A percentile compares a stretch with the other conserved stretches of the same genome.
Evolutionary conservation across 1,140 invertebrate species (phyloP).

Genomic region (Globodera ellingtonae): DNA sequence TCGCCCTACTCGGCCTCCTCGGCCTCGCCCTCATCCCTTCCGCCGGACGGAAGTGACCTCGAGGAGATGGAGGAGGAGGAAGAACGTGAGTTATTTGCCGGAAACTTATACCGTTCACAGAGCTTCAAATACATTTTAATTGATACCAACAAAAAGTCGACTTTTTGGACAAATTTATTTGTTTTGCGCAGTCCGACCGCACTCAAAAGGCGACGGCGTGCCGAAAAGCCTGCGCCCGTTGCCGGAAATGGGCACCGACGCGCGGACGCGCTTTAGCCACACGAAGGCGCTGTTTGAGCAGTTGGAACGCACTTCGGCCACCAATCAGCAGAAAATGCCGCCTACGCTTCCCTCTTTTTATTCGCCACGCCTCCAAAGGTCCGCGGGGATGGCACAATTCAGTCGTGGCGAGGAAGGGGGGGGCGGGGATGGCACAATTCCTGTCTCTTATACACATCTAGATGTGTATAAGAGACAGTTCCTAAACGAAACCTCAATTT

Average conservation of each 20-base stretch:
- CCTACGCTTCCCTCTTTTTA: slow-evolving; percentile 37
- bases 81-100: background rate
- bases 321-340: slow-evolving; percentile 10
- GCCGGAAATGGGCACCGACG: slow-evolving; percentile 19
- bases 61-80: slow-evolving; percentile 21
- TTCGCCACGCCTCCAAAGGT: slow-evolving; percentile 37
- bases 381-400: background rate
- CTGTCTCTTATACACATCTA: no score
- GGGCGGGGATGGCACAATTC: no score
- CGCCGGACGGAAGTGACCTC: slow-evolving; percentile 9
- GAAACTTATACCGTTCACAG: background rate
- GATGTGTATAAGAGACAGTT: no score
- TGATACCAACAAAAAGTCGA: background rate
- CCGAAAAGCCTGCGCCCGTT: background rate
- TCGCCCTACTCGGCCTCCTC: background rate
- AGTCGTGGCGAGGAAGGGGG: no score
- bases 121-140: background rate
- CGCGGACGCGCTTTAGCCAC: slow-evolving; percentile 36
- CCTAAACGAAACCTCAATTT: no score
- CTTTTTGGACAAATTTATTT: background rate
- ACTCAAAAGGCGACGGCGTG: background rate
- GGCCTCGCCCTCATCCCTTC: background rate
- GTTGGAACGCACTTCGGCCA: slow-evolving; percentile 17
- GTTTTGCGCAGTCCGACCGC: background rate
- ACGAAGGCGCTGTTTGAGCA: slow-evolving; percentile 42